phyloP scores from a whole-genome alignment of 2,888 invertebrate species.

The Rotaria socialis region DNA sequence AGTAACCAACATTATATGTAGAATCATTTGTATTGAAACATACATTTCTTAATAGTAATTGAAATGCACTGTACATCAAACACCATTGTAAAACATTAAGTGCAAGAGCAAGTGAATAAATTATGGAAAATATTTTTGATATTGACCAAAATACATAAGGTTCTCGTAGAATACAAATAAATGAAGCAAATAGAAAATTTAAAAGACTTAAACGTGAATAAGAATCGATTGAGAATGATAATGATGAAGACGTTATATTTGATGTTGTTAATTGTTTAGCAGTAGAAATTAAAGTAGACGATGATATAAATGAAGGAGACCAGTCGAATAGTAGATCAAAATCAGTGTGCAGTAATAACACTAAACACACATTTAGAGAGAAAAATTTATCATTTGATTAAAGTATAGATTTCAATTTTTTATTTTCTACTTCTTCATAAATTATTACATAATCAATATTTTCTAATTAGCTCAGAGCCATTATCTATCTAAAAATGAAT shows the following conservation, averaged over 20 bases:
- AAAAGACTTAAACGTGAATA: conserved; percentile 16
- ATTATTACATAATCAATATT: too few species aligned
- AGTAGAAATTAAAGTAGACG: background rate
- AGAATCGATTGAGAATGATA: background rate
- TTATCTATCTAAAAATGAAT: too few species aligned
- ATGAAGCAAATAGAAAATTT: conserved; percentile 12
- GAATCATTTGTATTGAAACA: conserved; percentile 19
- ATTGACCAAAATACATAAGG: conserved; percentile 24
- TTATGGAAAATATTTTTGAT: conserved; percentile 16
- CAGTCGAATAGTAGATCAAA: background rate
- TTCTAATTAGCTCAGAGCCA: too few species aligned
- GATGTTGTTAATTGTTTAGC: background rate
- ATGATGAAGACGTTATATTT: background rate
- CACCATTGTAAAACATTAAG: conserved; percentile 23
- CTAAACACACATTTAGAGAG: background rate
- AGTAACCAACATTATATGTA: background rate
- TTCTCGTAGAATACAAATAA: background rate
- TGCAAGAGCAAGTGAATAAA: conserved; percentile 6
- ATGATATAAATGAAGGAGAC: background rate
- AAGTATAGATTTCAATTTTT: too few species aligned
- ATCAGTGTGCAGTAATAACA: background rate
- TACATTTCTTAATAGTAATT: conserved; percentile 17
- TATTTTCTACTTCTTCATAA: too few species aligned
- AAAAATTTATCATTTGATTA: too few species aligned
- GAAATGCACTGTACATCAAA: conserved; percentile 30